These are phyloP conservation scores for Nowickia ferox DNA, from an alignment of 2,888 invertebrate species.

Conservation along the genomic window DNA sequence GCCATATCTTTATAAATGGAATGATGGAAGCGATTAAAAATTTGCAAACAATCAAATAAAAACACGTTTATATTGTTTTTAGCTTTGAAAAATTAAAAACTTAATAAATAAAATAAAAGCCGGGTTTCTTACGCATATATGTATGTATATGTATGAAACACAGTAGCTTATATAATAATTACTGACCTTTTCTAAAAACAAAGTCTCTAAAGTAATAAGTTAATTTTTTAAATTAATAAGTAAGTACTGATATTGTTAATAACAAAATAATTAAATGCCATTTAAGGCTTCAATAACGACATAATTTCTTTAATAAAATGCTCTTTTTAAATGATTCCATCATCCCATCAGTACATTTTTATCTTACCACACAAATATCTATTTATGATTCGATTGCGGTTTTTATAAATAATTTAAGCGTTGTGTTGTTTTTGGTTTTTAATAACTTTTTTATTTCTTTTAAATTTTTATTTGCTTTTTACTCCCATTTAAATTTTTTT, in stretches of 20 bases:
- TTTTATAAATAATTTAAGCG: constrained; percentile 73
- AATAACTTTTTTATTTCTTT: constrained; percentile 68
- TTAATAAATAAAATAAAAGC: not conserved
- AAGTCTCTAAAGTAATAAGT: not conserved
- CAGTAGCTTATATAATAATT: constrained; percentile 65
- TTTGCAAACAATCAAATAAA: constrained; percentile 36
- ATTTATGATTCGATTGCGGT: constrained; percentile 45
- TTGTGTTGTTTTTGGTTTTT: constrained; percentile 71
- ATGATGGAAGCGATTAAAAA: constrained; percentile 76
- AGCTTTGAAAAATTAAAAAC: constrained; percentile 1
- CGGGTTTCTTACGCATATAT: not conserved
- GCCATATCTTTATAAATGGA: constrained; percentile 71
- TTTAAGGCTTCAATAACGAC: constrained; percentile 66
- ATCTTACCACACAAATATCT: constrained; percentile 59
- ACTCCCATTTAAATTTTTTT: constrained; percentile 71
- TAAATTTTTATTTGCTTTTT: constrained; percentile 42
- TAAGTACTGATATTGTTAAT: not conserved
- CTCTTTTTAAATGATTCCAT: constrained; percentile 81
- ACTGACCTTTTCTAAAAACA: constrained; percentile 76
- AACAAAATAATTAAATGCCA: constrained; percentile 23
- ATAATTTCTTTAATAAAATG: constrained; percentile 47
- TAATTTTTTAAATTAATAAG: no score
- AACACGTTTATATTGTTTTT: constrained; percentile 11
- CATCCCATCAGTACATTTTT: constrained; percentile 77
- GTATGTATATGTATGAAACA: not conserved